Conservation (phyloP, 2,888 invertebrate genomes). For the Andrena trimmerana region DNA sequence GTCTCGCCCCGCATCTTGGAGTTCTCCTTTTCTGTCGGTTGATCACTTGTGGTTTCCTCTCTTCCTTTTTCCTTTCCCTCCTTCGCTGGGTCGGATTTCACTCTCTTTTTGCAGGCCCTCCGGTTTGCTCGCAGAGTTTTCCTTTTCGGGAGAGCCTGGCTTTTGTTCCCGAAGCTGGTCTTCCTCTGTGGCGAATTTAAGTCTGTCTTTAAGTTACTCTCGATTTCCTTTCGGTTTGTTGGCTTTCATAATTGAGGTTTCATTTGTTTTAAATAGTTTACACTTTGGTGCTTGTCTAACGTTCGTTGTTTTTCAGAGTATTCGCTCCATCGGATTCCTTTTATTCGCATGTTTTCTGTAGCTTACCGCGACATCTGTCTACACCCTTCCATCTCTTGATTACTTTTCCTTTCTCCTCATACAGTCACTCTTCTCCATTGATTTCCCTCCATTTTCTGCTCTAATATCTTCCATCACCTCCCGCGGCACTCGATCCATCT, state of each 20-base stretch:
- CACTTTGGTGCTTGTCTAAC: too few species aligned
- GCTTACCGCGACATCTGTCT: not conserved
- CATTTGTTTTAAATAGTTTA: too few species aligned
- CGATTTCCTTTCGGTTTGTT: too few species aligned
- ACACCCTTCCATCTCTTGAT: not conserved
- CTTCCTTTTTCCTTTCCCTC: not conserved
- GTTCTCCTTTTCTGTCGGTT: not conserved
- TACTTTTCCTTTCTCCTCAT: constrained; percentile 1
- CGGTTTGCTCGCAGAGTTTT: not conserved
- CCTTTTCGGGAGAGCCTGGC: not conserved
- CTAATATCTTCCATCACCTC: not conserved
- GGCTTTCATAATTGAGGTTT: too few species aligned
- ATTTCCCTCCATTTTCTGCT: not conserved
- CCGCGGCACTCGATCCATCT: not conserved
- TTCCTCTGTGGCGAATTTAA: too few species aligned
- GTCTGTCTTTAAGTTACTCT: too few species aligned
- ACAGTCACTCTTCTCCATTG: not conserved
- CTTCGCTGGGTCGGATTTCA: constrained; percentile 1
- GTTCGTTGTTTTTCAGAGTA: not conserved
- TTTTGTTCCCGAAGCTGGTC: too few species aligned
- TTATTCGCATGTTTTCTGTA: not conserved
- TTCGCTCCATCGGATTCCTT: not conserved
- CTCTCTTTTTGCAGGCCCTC: not conserved
- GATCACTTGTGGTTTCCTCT: constrained; percentile 1
- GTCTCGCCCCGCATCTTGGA: not conserved